A percentile compares a stretch with the other conserved stretches of the same genome.
phyloP scores from a whole-genome alignment of 2,113 vertebrate genomes.

The Platichthys flesus region DNA sequence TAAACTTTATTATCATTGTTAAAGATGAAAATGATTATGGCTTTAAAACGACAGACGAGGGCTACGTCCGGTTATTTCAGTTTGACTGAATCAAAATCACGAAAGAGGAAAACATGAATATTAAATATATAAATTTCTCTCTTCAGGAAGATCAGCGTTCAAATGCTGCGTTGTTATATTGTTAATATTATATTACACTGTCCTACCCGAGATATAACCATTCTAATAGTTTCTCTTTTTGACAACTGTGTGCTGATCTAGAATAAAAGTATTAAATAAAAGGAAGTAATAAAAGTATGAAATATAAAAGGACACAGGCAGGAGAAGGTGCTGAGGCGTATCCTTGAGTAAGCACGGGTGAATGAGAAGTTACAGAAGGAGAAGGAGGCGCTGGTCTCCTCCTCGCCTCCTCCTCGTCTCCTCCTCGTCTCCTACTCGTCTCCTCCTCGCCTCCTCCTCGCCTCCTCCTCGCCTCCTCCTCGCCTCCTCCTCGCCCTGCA shows the following conservation, averaged over 20 bases:
- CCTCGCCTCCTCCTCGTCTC: conserved; percentile 17
- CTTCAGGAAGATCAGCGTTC: not conserved
- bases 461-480: conserved; percentile 10
- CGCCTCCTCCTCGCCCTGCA: conserved; percentile 9
- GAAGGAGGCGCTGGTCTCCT: conserved; percentile 2
- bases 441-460: conserved; percentile 11
- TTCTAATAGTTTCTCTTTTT: too few species aligned
- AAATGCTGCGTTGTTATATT: too few species aligned
- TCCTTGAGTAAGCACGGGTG: conserved; percentile 54
- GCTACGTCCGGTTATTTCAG: not conserved
- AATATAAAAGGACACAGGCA: conserved; percentile 26
- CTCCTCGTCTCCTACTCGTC: conserved; percentile 14
- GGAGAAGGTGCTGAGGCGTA: conserved; percentile 50
- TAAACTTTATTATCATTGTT: conserved; percentile 90
- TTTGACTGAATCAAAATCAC: not conserved
- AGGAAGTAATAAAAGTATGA: conserved; percentile 7
- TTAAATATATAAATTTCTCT: not conserved
- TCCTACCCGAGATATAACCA: too few species aligned
- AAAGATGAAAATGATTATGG: conserved; percentile 88
- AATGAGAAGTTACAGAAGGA: conserved; percentile 42
- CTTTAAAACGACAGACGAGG: conserved; percentile 80
- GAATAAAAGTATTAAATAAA: not conserved
- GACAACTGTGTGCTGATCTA: too few species aligned
- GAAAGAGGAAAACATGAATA: not conserved
- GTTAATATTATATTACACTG: too few species aligned